Conservation (phyloP, 2,888 invertebrate species). For the Escarpia spicata region DNA sequence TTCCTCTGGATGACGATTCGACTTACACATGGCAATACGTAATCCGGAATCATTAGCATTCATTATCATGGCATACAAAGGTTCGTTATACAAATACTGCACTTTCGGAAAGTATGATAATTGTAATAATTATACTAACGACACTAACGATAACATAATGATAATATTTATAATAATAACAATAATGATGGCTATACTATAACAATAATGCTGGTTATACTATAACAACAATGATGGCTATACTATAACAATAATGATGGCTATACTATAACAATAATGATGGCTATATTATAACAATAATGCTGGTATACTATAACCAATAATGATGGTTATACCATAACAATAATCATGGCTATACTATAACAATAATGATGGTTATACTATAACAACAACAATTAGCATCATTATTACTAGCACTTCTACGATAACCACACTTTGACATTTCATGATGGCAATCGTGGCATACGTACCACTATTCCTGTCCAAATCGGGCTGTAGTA, state of each 20-base stretch:
- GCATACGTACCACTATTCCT: conserved; percentile 21
- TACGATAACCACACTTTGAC: neutral
- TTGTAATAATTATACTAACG: neutral
- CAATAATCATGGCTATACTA: no score
- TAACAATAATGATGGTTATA: neutral
- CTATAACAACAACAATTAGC: neutral
- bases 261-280: no score
- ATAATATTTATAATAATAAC: conserved; percentile 7
- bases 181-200: no score
- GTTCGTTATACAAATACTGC: neutral
- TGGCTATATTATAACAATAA: no score
- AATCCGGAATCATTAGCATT: no score
- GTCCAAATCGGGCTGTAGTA: conserved; percentile 25
- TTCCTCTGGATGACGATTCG: no score
- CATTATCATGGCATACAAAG: neutral
- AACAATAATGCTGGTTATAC: no score
- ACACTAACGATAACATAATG: conserved; percentile 21
- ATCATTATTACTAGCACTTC: neutral
- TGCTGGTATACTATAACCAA: no score
- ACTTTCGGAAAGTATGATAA: neutral
- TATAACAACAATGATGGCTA: no score
- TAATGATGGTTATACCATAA: no score
- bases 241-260: no score
- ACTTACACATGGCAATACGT: no score
- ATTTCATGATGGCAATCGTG: neutral